A percentile compares a stretch with the other conserved stretches of the same genome.
phyloP scores from a whole-genome alignment of 2,888 invertebrate genomes.

The Pemphredon lugubris region DNA sequence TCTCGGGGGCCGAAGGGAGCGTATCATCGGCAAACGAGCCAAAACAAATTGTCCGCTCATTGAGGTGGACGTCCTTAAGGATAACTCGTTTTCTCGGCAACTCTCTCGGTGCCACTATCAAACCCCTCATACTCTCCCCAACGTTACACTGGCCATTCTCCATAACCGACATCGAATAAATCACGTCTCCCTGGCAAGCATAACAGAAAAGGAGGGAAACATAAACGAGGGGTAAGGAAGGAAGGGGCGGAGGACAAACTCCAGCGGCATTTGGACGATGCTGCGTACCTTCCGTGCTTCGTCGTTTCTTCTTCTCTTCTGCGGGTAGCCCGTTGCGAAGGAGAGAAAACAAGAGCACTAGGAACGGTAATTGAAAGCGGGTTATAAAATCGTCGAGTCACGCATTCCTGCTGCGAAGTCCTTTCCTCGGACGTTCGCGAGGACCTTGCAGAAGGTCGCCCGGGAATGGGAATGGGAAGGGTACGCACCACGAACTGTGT shows the following conservation, averaged over 20 bases:
- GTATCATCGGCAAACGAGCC: slow-evolving; percentile 49
- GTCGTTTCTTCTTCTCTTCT: slow-evolving; percentile 40
- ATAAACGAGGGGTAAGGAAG: neutral
- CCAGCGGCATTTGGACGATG: slow-evolving; percentile 44
- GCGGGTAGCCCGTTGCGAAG: slow-evolving; percentile 12
- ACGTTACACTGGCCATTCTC: slow-evolving; percentile 25
- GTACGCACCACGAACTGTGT: neutral
- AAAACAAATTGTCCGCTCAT: slow-evolving; percentile 55
- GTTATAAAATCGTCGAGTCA: slow-evolving; percentile 71
- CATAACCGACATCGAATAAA: slow-evolving; percentile 57
- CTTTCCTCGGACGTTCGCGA: slow-evolving; percentile 28
- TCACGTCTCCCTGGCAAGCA: slow-evolving; percentile 41
- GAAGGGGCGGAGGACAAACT: slow-evolving; percentile 35
- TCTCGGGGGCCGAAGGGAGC: too few species aligned
- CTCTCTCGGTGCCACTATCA: slow-evolving; percentile 2
- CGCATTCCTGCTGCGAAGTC: slow-evolving; percentile 61
- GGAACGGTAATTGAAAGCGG: slow-evolving; percentile 69
- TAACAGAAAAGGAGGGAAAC: slow-evolving; percentile 27
- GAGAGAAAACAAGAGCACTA: slow-evolving; percentile 53
- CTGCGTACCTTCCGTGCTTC: slow-evolving; percentile 38
- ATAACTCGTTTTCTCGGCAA: slow-evolving; percentile 49
- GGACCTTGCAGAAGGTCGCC: slow-evolving; percentile 62
- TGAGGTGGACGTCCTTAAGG: slow-evolving; percentile 36
- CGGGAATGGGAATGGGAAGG: neutral
- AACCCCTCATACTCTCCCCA: neutral